Evolutionary conservation across 1,140 invertebrate genomes (phyloP), one percentile per base, ranked within the genome.

Genomic region (Rhagoletis zephyria): DNA sequence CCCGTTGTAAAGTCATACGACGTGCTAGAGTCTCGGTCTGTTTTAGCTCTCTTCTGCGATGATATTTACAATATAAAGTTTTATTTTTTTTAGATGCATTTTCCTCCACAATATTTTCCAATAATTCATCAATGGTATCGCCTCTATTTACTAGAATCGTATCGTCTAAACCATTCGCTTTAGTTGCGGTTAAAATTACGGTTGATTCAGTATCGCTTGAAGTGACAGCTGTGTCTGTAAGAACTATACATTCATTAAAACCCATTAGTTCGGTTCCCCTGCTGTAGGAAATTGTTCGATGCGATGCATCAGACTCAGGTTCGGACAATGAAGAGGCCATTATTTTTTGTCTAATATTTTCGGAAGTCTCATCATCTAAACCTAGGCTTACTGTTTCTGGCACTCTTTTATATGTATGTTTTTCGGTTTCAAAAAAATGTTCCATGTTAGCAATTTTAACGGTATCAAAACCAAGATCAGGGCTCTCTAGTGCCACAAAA

Each of bases 191-290:
- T 14, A 91, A 92, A 1, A 91, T 90, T 88, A 92, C 92, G 5
- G 92, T 92, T 3, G 92, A 93, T 61, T 93, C 92, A 3, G 91
- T 92, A 88, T 93, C 92, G 3, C 91, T 92, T 14, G 92, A 93
- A 14, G 91, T 92, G 1, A 90, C 90, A 86, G 89, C 89, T 1
- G 77, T 89, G 70, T 92, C 91, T 3, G 90, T 89, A 88, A 93
- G 89, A 6, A 91, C 91, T 6, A 92, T 93, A n/a, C 91, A 89
- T 59, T 92, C 87, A 48, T 90, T 90, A n/a, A 90, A 90, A 87
- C 93, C 91, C 85, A 91, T 90, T 4, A 85, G 89, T 70, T 90
- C 88, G 45, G 64, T 10, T 51, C 7, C 45, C 30, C 81, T n/a
- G 19, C 3, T 42, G 10, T 42, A 19, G 42, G 30, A 19, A 14